Percentiles rank a stretch among this genome's conserved stretches.
phyloP scores from a whole-genome alignment of 2,113 vertebrate species.

The Odocoileus hemionus region DNA sequence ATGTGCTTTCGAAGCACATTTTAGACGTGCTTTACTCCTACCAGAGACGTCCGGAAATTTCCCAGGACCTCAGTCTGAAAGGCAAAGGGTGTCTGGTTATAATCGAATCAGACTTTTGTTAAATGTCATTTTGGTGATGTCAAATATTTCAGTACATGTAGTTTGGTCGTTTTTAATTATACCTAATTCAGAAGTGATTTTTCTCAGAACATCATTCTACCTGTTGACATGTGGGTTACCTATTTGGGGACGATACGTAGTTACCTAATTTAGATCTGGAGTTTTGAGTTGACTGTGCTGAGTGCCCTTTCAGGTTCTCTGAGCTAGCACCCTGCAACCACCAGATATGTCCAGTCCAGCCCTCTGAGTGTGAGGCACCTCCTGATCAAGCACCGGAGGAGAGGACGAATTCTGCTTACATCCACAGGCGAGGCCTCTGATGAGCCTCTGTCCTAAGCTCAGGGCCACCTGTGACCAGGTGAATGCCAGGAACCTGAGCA shows the following conservation, averaged over 20 bases:
- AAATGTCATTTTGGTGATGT: neutral
- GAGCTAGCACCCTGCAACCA: neutral
- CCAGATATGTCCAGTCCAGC: no score
- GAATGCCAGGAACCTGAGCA: neutral
- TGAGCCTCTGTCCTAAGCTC: neutral
- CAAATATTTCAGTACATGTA: neutral
- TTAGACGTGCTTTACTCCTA: neutral
- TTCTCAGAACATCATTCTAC: neutral
- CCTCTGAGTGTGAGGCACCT: neutral
- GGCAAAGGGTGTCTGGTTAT: neutral
- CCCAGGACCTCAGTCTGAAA: neutral
- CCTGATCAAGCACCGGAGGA: neutral
- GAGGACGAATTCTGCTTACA: neutral
- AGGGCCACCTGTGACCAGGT: neutral
- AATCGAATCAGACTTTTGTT: neutral
- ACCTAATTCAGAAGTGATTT: neutral
- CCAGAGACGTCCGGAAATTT: neutral
- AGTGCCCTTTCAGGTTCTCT: neutral
- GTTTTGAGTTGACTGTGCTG: neutral
- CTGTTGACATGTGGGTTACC: neutral
- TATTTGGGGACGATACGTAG: neutral
- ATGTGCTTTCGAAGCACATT: neutral
- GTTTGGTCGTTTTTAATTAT: neutral
- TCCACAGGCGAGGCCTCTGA: neutral
- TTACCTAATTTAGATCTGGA: neutral